Evolutionary conservation across 2,888 invertebrate genomes (phyloP).

Genomic region (Octonoba sinensis): DNA sequence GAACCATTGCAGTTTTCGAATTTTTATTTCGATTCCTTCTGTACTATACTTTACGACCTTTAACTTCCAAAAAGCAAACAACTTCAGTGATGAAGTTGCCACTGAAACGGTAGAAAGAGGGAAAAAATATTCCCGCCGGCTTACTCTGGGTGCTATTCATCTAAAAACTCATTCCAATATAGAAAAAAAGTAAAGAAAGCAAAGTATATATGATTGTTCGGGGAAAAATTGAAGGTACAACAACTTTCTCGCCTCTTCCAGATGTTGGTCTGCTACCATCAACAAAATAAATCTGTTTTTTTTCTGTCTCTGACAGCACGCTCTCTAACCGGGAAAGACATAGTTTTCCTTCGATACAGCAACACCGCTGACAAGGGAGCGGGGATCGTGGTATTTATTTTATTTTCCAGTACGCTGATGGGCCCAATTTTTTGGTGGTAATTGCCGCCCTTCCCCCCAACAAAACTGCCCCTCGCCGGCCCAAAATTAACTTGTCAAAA

Average conservation of each 20-base stretch:
- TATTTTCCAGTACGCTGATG: constrained; percentile 41
- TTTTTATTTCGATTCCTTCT: too few relatives aligned
- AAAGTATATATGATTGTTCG: constrained; percentile 21
- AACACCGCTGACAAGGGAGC: constrained; percentile 37
- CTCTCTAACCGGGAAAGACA: constrained; percentile 37
- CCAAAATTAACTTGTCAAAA: constrained; percentile 65
- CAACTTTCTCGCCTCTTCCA: constrained; percentile 28
- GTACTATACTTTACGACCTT: constrained; percentile 28
- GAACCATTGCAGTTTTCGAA: too few relatives aligned
- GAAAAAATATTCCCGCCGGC: constrained; percentile 16
- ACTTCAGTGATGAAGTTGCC: constrained; percentile 52
- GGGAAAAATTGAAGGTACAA: constrained; percentile 20
- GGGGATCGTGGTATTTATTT: constrained; percentile 39
- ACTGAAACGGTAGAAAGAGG: constrained; percentile 33
- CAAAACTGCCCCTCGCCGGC: background rate
- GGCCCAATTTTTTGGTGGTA: constrained; percentile 50
- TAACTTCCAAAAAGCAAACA: constrained; percentile 42
- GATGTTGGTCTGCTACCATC: constrained; percentile 33
- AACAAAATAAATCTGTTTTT: constrained; percentile 53
- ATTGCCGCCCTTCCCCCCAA: constrained; percentile 20
- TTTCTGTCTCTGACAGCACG: constrained; percentile 32
- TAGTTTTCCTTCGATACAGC: constrained; percentile 27
- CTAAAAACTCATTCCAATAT: constrained; percentile 56
- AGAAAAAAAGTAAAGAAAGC: constrained; percentile 7
- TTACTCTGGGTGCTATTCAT: constrained; percentile 38